These are phyloP conservation scores for Gambusia yucatana DNA, from an alignment of 2,797 vertebrate species.

Conservation along the genomic window DNA sequence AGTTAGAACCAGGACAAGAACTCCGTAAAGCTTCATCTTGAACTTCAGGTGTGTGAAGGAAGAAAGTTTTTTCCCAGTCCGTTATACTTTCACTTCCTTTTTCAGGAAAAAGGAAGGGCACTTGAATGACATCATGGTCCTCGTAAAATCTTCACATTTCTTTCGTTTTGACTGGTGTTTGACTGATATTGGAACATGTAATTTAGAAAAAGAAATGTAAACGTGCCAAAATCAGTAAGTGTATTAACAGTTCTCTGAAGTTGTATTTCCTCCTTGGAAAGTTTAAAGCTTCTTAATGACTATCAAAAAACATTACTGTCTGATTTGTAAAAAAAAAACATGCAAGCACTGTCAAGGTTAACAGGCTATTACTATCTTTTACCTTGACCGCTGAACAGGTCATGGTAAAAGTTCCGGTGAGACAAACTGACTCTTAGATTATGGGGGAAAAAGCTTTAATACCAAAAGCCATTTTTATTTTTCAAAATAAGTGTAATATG, in stretches of 20 bases:
- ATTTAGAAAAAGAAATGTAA: no score
- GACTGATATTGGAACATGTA: no score
- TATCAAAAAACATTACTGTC: no score
- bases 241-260: no score
- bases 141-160: background rate
- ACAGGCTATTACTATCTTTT: no score
- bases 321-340: no score
- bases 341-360: no score
- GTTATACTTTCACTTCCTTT: background rate
- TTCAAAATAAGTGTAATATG: background rate
- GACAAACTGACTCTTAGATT: background rate
- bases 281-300: no score
- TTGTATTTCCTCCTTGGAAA: no score
- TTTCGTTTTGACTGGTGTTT: no score
- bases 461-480: background rate
- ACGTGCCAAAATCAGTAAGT: background rate
- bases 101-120: background rate
- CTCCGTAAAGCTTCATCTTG: conserved; percentile 50
- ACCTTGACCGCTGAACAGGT: no score
- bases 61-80: background rate
- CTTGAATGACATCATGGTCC: conserved; percentile 16
- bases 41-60: background rate
- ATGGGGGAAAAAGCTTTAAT: background rate
- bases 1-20: conserved; percentile 43
- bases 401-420: no score